These are phyloP conservation scores for Calephelis perditalis DNA, from an alignment of 2,888 invertebrate genomes.

Conservation along the genomic window DNA sequence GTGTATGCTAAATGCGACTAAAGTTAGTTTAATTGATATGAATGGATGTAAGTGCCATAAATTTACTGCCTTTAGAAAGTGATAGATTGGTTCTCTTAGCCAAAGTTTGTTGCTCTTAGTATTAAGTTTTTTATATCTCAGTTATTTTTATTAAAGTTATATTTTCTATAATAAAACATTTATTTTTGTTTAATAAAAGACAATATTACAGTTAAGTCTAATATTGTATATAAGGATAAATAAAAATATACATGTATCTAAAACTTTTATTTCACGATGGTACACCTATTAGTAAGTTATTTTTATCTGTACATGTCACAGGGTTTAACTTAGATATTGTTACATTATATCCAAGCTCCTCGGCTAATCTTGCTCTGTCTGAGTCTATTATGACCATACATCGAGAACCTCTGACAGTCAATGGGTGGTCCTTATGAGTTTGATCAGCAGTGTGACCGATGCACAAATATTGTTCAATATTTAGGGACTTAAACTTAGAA, in stretches of 20 bases:
- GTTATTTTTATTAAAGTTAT: constrained; percentile 9
- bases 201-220: constrained; percentile 25
- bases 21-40: constrained; percentile 7
- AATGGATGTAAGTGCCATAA: constrained; percentile 2
- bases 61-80: background rate
- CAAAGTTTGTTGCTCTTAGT: constrained; percentile 4
- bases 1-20: constrained; percentile 70
- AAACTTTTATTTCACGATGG: constrained; percentile 38
- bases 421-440: constrained; percentile 85
- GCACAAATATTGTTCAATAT: constrained; percentile 83
- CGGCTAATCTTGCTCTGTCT: constrained; percentile 87
- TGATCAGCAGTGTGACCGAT: constrained; percentile 96
- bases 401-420: constrained; percentile 85
- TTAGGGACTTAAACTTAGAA: constrained; percentile 65
- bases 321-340: constrained; percentile 87
- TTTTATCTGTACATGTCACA: constrained; percentile 92
- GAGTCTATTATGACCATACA: constrained; percentile 95
- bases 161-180: constrained; percentile 6
- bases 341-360: constrained; percentile 86
- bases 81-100: constrained; percentile 3
- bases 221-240: constrained; percentile 28
- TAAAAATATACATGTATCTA: constrained; percentile 22
- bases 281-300: constrained; percentile 88
- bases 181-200: constrained; percentile 25
- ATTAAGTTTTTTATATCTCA: constrained; percentile 4